A percentile compares a stretch with the other conserved stretches of the same genome.
These are phyloP conservation scores for Tenrec ecaudatus DNA, from an alignment of 2,113 vertebrate genomes.

Conservation along the genomic window DNA sequence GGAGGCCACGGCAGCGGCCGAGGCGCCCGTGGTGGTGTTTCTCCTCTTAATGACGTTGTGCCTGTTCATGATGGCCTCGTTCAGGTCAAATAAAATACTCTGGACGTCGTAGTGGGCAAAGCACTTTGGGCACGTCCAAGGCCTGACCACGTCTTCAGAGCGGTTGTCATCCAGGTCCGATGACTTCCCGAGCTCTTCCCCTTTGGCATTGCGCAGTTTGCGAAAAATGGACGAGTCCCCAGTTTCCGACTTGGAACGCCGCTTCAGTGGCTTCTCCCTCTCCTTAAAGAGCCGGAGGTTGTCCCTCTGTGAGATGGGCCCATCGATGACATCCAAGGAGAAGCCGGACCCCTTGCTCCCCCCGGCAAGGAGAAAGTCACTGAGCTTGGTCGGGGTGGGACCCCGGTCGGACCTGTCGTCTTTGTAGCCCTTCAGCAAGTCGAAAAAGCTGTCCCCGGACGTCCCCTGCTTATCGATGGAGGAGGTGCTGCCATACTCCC, in stretches of 20 bases:
- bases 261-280: constrained; percentile 95
- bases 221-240: constrained; percentile 98
- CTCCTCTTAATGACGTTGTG: constrained; percentile 93
- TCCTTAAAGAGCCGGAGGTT: constrained; percentile 95
- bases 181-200: constrained; percentile 91
- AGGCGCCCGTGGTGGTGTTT: constrained; percentile 96
- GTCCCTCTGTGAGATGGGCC: constrained; percentile 90
- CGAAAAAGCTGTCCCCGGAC: constrained; percentile 95
- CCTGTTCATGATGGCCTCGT: constrained; percentile 91
- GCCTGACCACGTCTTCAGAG: constrained; percentile 91
- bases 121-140: constrained; percentile 95
- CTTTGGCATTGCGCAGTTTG: constrained; percentile 94
- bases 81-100: constrained; percentile 96
- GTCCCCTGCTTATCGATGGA: constrained; percentile 97
- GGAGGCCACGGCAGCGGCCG: constrained; percentile 94
- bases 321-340: constrained; percentile 91
- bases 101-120: constrained; percentile 97
- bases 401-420: constrained; percentile 93
- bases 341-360: constrained; percentile 90
- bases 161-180: constrained; percentile 94
- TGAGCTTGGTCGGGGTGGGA: constrained; percentile 90
- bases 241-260: constrained; percentile 96
- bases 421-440: constrained; percentile 94
- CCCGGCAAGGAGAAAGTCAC: constrained; percentile 91
- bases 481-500: constrained; percentile 98